phyloP scores from a whole-genome alignment of 2,113 vertebrate species.

The Meriones unguiculatus region DNA sequence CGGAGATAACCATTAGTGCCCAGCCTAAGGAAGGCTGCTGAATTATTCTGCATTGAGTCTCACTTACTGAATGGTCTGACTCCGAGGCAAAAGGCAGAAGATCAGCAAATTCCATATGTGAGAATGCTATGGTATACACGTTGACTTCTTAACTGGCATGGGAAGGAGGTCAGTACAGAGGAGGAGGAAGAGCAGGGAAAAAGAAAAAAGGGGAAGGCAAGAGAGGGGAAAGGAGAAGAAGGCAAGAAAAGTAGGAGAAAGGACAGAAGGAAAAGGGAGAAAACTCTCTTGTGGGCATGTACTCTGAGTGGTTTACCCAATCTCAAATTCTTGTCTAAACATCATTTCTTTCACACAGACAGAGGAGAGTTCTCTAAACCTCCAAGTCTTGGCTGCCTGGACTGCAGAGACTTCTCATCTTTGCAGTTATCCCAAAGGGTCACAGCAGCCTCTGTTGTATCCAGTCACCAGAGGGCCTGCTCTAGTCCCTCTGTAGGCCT shows the following conservation, averaged over 20 bases:
- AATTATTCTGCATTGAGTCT: not conserved
- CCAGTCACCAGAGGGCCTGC: not conserved
- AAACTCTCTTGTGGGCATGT: not conserved
- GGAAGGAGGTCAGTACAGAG: not conserved
- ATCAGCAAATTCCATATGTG: not conserved
- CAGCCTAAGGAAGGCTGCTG: not conserved
- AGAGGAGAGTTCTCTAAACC: not conserved
- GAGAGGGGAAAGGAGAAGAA: not conserved
- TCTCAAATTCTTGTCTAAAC: not conserved
- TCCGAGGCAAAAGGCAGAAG: not conserved
- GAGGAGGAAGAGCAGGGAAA: not conserved
- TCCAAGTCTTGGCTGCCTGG: not conserved
- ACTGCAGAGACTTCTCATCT: not conserved
- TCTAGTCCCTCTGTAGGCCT: not conserved
- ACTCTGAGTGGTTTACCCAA: not conserved
- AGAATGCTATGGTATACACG: not conserved
- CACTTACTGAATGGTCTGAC: not conserved
- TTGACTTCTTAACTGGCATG: not conserved
- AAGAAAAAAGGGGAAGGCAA: not conserved
- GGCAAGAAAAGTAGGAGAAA: not conserved
- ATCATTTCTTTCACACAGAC: not conserved
- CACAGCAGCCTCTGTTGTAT: not conserved
- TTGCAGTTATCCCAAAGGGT: not conserved
- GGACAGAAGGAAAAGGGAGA: not conserved
- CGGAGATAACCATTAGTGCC: not conserved